A percentile compares a stretch with the other conserved stretches of the same genome.
Conservation (phyloP, 2,888 invertebrate genomes). For the Erebia ligea region DNA sequence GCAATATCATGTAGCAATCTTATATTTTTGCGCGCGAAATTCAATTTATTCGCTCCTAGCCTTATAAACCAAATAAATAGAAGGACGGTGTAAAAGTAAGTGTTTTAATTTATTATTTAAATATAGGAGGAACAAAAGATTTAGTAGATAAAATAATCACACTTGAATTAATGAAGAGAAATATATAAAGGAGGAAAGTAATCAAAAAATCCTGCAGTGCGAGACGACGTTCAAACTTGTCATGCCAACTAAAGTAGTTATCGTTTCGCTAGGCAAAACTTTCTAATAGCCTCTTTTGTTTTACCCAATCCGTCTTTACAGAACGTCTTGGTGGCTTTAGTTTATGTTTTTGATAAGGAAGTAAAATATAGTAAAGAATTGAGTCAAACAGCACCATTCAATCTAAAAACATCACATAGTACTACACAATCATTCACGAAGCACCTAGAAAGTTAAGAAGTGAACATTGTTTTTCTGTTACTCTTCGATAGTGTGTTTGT, state of each 20-base stretch:
- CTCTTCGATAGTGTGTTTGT: conserved; percentile 35
- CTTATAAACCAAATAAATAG: background rate
- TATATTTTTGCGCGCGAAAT: too few relatives aligned
- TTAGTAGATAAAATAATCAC: background rate
- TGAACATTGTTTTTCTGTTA: background rate
- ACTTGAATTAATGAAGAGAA: background rate
- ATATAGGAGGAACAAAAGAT: background rate
- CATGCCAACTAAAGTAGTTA: conserved; percentile 37
- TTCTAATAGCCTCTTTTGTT: conserved; percentile 29
- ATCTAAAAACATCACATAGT: conserved; percentile 36
- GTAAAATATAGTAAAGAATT: conserved; percentile 26
- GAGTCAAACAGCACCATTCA: conserved; percentile 36
- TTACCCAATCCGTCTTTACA: conserved; percentile 35
- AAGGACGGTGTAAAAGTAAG: background rate
- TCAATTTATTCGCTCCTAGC: background rate
- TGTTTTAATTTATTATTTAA: background rate
- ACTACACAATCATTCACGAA: conserved; percentile 65
- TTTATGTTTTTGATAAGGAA: background rate
- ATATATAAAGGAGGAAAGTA: background rate
- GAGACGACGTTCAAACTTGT: conserved; percentile 24
- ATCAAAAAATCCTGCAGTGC: conserved; percentile 26
- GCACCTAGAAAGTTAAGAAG: conserved; percentile 48
- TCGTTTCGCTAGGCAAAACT: conserved; percentile 35
- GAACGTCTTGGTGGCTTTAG: background rate
- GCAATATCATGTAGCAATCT: too few relatives aligned